Base-by-base conservation (phyloP, 2,888 invertebrate genomes). In the Hypomecis punctinalis region DNA sequence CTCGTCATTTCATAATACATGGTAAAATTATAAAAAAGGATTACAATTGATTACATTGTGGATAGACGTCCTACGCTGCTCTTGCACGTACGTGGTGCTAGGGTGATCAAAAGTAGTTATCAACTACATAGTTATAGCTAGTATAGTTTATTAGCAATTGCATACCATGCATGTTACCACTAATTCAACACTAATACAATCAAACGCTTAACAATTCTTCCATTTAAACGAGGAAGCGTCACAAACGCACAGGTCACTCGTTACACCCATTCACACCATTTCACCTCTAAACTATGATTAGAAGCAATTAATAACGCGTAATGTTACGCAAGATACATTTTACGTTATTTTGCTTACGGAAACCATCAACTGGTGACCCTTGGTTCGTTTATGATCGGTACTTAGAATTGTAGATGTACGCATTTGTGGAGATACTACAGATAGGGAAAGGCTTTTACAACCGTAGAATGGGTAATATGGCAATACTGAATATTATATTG, bases 201-300 rank as follows among this genome's bases (percentile, higher is more conserved):
- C 10, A 9, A 8, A 40, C 10, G 5, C 7, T 8, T 8, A 13
- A 36, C 11, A 42, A n/a, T n/a, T n/a, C 33, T 11, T 37, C n/a
- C 33, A 37, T 47, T 33, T 39, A 13, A 3, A 54, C 9, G 10
- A 47, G 47, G 61, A 55, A 49, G 48, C 10, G 45, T 39, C 33
- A 42, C 11, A 55, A 3, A 48, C 33, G 55, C n/a, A 42, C 42
- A 43, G 61, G 49, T 61, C 54, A 56, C 55, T 35, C 40, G 9
- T 10, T 49, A 42, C 23, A 47, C 43, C 7, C 48, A 33, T 49
- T 53, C 53, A 43, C 43, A 51, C 46, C 49, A 45, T 60, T 52
- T 64, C 59, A 64, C 55, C 49, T 56, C 55, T 51, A 46, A 46
- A n/a, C 51, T 51, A 42, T 51, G 59, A 60, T 59, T 60, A 64